Conservation (phyloP, 2,113 vertebrate species). For the Brachyistius frenatus region DNA sequence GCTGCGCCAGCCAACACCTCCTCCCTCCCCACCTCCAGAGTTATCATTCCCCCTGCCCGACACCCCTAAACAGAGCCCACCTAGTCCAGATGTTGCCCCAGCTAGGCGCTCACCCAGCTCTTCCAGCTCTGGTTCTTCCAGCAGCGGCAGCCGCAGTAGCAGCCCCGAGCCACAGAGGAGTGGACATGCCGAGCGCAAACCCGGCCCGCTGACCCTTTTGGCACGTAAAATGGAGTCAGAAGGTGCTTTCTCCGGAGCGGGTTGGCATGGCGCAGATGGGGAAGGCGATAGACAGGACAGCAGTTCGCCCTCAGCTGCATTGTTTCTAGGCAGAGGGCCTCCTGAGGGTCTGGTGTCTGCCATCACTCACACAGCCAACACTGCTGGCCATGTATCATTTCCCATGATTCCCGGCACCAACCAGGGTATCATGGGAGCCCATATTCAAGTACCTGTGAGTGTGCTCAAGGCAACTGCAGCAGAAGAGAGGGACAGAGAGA, state of each 20-base stretch:
- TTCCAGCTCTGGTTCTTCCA: conserved; percentile 85
- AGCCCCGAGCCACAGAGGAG: conserved; percentile 84
- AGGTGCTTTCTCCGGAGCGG: conserved; percentile 80
- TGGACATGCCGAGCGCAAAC: conserved; percentile 78
- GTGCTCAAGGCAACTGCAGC: conserved; percentile 68
- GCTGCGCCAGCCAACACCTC: conserved; percentile 85
- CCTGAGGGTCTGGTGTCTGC: conserved; percentile 72
- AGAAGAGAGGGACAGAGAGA: conserved; percentile 66
- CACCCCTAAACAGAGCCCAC: conserved; percentile 87
- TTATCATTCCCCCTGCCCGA: conserved; percentile 85
- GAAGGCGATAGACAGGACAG: conserved; percentile 72
- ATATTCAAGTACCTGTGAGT: conserved; percentile 73
- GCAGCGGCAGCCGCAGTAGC: conserved; percentile 84
- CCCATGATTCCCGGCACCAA: conserved; percentile 69
- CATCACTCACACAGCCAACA: conserved; percentile 76
- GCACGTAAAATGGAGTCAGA: conserved; percentile 85
- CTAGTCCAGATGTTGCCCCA: conserved; percentile 79
- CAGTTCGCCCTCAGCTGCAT: conserved; percentile 43
- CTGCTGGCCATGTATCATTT: conserved; percentile 62
- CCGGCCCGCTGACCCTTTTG: conserved; percentile 82
- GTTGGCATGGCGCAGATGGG: conserved; percentile 66
- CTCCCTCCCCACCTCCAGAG: conserved; percentile 85
- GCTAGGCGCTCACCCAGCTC: conserved; percentile 78
- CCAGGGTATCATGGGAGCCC: conserved; percentile 62
- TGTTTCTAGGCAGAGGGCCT: conserved; percentile 64